Conservation (phyloP, 2,113 vertebrate genomes). For the Guaruba guarouba region DNA sequence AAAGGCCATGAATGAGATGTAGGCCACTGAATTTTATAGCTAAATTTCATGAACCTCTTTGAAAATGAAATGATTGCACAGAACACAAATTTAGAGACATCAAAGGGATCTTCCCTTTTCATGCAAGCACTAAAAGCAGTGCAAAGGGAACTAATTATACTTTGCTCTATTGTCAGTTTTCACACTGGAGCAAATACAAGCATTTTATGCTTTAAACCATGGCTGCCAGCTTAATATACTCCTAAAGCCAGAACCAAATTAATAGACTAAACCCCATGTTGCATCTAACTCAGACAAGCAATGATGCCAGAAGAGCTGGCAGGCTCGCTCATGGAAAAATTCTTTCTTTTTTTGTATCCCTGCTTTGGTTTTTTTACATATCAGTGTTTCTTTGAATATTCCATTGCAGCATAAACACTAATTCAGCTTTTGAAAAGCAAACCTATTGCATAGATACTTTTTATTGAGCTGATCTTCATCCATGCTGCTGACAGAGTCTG, state of each 20-base stretch:
- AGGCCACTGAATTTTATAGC: constrained; percentile 49
- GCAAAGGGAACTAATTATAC: constrained; percentile 55
- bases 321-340: not conserved
- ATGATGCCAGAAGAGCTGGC: not conserved
- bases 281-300: constrained; percentile 5
- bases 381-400: not conserved
- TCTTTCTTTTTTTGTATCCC: not conserved
- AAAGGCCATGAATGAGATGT: constrained; percentile 23
- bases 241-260: constrained; percentile 31
- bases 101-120: constrained; percentile 53
- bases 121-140: constrained; percentile 44
- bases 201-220: constrained; percentile 8
- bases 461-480: not conserved
- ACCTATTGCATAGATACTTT: not conserved
- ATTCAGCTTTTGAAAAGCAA: not conserved
- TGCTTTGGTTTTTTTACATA: not conserved
- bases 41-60: constrained; percentile 51
- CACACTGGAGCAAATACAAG: constrained; percentile 41
- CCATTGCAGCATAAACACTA: not conserved
- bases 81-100: constrained; percentile 54
- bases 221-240: constrained; percentile 35
- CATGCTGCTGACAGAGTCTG: not conserved
- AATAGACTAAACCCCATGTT: constrained; percentile 1
- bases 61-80: constrained; percentile 44
- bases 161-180: constrained; percentile 48